Evolutionary conservation across 2,797 vertebrate species (phyloP).

Genomic region (Acrocephalus scirpaceus): DNA sequence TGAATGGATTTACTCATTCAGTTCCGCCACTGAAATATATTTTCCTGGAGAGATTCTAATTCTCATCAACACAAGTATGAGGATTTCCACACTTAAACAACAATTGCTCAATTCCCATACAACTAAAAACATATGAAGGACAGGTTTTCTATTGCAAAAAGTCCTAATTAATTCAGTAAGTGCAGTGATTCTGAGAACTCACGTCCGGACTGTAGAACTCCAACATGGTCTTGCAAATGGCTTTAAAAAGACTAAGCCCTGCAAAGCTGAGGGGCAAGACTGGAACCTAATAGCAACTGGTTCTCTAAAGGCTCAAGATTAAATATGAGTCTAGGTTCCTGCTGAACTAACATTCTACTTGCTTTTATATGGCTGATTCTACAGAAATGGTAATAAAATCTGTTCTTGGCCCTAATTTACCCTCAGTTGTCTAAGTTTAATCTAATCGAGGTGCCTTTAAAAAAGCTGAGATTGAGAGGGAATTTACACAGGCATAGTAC

Average conservation of each 20-base stretch:
- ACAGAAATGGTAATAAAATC: background rate
- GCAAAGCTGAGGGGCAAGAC: background rate
- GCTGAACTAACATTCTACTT: background rate
- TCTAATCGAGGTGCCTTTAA: background rate
- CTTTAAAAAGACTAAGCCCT: background rate
- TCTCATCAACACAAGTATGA: background rate
- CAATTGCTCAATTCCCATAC: background rate
- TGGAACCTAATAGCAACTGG: background rate
- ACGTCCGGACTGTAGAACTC: background rate
- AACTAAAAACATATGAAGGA: conserved; percentile 3
- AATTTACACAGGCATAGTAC: background rate
- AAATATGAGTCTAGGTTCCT: background rate
- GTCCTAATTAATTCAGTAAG: background rate
- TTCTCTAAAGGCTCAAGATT: background rate
- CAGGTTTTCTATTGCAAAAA: background rate
- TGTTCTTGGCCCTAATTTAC: background rate
- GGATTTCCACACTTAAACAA: background rate
- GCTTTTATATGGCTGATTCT: background rate
- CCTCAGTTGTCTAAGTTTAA: background rate
- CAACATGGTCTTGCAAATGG: background rate
- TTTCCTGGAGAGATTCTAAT: background rate
- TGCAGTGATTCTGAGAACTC: background rate
- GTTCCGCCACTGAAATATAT: background rate
- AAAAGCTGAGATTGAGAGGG: background rate
- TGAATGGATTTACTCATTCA: background rate